Percentiles rank a stretch among this genome's conserved stretches.
Conservation (phyloP, 1,140 invertebrate species). For the Trissolcus basalis region DNA sequence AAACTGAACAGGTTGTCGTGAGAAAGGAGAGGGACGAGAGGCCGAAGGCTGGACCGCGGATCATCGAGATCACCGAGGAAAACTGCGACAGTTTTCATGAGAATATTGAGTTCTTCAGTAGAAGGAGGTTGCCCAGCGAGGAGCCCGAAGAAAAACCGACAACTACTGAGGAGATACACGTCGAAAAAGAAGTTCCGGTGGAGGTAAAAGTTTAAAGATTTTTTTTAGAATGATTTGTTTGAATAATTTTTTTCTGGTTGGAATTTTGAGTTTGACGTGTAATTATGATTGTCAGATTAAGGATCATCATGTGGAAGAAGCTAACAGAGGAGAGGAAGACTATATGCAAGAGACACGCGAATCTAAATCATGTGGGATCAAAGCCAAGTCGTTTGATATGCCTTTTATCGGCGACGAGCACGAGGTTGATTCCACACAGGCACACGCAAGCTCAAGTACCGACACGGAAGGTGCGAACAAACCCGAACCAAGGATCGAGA, state of each 20-base stretch:
- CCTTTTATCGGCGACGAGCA: slow-evolving; percentile 71
- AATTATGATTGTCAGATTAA: not conserved
- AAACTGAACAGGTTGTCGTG: not conserved
- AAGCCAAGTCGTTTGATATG: slow-evolving; percentile 70
- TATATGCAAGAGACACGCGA: not conserved
- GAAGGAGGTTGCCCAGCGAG: slow-evolving; percentile 51
- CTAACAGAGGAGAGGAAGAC: not conserved
- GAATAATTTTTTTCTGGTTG: too few species aligned
- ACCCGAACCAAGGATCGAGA: slow-evolving; percentile 68
- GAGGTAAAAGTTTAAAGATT: not conserved
- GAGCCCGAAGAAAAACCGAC: not conserved
- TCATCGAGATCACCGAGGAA: slow-evolving; percentile 72
- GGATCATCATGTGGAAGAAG: not conserved
- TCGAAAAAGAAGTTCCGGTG: not conserved
- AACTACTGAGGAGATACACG: not conserved
- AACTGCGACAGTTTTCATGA: slow-evolving; percentile 74
- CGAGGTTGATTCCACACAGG: slow-evolving; percentile 34
- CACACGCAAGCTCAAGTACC: slow-evolving; percentile 20
- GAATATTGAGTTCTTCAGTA: slow-evolving; percentile 70
- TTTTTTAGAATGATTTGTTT: too few species aligned
- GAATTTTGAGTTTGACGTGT: too few species aligned
- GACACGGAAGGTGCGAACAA: slow-evolving; percentile 60
- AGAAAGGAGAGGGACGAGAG: slow-evolving; percentile 56
- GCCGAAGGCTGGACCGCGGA: slow-evolving; percentile 55
- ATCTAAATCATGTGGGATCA: slow-evolving; percentile 32